Percentiles rank a stretch among this genome's conserved stretches.
Conservation (phyloP, 2,888 invertebrate species). For the Phrixothrix hirtus region DNA sequence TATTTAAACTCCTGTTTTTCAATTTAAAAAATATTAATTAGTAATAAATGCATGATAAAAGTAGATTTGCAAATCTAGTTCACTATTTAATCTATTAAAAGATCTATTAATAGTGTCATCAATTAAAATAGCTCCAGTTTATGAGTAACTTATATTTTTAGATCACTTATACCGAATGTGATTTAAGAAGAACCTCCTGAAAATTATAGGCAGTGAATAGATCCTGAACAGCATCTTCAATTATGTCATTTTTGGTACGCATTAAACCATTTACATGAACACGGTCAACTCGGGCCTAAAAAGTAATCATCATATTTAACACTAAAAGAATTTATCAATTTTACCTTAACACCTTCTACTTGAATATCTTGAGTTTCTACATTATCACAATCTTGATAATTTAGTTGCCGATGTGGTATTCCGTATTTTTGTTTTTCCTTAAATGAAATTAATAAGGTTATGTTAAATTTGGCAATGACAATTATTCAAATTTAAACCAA, state of each 20-base stretch:
- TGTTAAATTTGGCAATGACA: not conserved
- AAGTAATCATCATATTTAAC: not conserved
- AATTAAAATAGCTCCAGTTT: too few species aligned
- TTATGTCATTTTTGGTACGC: conserved; percentile 87
- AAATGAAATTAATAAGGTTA: not conserved
- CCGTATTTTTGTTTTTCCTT: conserved; percentile 14
- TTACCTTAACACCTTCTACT: conserved; percentile 60
- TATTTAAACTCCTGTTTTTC: too few species aligned
- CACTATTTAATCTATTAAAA: too few species aligned
- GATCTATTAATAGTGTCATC: too few species aligned
- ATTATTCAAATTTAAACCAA: not conserved
- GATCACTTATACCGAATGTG: conserved; percentile 70
- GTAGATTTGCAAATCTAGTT: too few species aligned
- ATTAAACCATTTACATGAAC: conserved; percentile 83
- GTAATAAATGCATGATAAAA: too few species aligned
- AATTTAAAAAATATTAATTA: too few species aligned
- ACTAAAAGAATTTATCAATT: not conserved
- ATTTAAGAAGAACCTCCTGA: conserved; percentile 76
- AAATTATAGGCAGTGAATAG: conserved; percentile 85
- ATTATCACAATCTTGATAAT: conserved; percentile 39
- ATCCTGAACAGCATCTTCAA: conserved; percentile 76
- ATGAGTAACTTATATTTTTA: too few species aligned
- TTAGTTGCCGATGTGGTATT: conserved; percentile 34
- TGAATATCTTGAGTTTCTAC: conserved; percentile 55
- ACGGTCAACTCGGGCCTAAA: conserved; percentile 79